Percentiles rank a stretch among this genome's conserved stretches.
phyloP scores from a whole-genome alignment of 2,113 vertebrate genomes.

The Tonatia bakeri region DNA sequence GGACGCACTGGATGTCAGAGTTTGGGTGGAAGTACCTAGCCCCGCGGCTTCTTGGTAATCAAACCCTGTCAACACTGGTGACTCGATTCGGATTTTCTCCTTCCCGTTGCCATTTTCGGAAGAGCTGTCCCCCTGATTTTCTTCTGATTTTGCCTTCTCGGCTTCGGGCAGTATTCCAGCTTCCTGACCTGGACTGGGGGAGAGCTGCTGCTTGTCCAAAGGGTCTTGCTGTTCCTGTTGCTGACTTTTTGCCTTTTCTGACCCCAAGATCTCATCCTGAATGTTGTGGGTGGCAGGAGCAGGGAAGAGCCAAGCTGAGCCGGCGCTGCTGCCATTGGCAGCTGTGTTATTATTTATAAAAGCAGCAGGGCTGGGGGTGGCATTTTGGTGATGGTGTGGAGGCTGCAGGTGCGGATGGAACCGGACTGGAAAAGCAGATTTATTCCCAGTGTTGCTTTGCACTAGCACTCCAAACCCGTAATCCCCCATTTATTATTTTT shows the following conservation, averaged over 20 bases:
- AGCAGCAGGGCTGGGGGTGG: constrained; percentile 94
- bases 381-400: constrained; percentile 95
- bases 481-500: constrained; percentile 98
- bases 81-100: constrained; percentile 95
- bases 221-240: constrained; percentile 96
- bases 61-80: constrained; percentile 93
- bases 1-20: constrained; percentile 92
- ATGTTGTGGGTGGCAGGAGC: constrained; percentile 94
- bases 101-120: constrained; percentile 90
- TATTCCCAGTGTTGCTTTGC: constrained; percentile 98
- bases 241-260: constrained; percentile 96
- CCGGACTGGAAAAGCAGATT: constrained; percentile 97
- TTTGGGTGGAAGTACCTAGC: constrained; percentile 92
- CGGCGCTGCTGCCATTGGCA: constrained; percentile 93
- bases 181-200: constrained; percentile 92
- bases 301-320: constrained; percentile 98
- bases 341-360: constrained; percentile 97
- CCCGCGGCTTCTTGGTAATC: constrained; percentile 96
- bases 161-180: constrained; percentile 91
- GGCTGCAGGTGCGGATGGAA: constrained; percentile 98
- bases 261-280: constrained; percentile 99
- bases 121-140: constrained; percentile 89
- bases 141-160: constrained; percentile 90
- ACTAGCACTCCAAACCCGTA: constrained; percentile 99
- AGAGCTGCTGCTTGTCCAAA: constrained; percentile 94